Percentiles rank a stretch among this genome's conserved stretches.
Evolutionary conservation across 1,140 invertebrate species (phyloP).

Genomic region (Delia radicum): DNA sequence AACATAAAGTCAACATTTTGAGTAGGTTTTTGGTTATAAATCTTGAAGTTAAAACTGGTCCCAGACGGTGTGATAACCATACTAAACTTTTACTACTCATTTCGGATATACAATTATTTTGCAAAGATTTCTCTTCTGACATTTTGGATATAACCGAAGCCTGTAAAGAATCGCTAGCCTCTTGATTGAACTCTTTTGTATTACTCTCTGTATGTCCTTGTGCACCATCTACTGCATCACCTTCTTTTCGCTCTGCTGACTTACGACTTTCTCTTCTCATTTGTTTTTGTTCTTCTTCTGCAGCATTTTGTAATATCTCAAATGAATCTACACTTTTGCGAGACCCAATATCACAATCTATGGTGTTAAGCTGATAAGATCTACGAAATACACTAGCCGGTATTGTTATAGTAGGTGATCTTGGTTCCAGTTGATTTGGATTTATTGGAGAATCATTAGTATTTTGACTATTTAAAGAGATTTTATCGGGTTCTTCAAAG

Average conservation of each 20-base stretch:
- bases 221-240: conserved; percentile 10
- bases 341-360: conserved; percentile 64
- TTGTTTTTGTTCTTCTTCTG: conserved; percentile 30
- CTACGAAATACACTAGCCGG: conserved; percentile 55
- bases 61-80: conserved; percentile 91
- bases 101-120: conserved; percentile 72
- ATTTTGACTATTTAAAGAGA: conserved; percentile 37
- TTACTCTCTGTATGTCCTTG: not conserved
- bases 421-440: conserved; percentile 45
- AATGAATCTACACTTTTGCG: conserved; percentile 58
- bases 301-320: conserved; percentile 47
- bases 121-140: conserved; percentile 51
- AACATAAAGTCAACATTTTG: conserved; percentile 91
- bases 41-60: conserved; percentile 88
- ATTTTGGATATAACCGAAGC: conserved; percentile 49
- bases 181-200: conserved; percentile 8
- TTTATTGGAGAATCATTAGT: conserved; percentile 36
- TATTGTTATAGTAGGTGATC: conserved; percentile 65
- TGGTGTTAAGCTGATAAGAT: conserved; percentile 60
- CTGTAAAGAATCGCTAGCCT: conserved; percentile 44
- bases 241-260: not conserved
- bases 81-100: conserved; percentile 88
- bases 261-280: not conserved
- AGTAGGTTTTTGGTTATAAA: conserved; percentile 89
- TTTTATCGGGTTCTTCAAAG: conserved; percentile 46